These are phyloP conservation scores for Thunnus thynnus DNA, from an alignment of 2,113 vertebrate species.

Conservation along the genomic window DNA sequence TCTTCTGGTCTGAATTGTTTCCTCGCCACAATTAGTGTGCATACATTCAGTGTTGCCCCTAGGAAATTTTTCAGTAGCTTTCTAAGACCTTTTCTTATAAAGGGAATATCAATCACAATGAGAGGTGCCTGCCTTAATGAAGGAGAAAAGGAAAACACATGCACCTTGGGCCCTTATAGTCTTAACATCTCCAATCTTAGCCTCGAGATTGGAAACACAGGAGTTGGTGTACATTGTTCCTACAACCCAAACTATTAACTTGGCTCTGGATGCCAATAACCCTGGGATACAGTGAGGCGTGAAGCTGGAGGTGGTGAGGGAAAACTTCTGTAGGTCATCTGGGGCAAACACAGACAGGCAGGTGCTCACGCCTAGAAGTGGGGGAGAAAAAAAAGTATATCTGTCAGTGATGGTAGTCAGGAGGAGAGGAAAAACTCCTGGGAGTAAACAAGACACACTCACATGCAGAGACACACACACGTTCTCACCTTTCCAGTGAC, in stretches of 20 bases:
- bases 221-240: slow-evolving; percentile 9
- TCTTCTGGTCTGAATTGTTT: slow-evolving; percentile 11
- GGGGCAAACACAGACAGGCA: slow-evolving; percentile 38
- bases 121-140: background rate
- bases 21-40: background rate
- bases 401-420: slow-evolving; percentile 23
- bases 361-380: slow-evolving; percentile 8
- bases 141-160: background rate
- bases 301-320: slow-evolving; percentile 30
- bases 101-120: background rate
- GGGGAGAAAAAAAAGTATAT: background rate
- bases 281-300: slow-evolving; percentile 35
- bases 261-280: slow-evolving; percentile 26
- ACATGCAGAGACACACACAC: background rate
- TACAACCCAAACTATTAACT: slow-evolving; percentile 21
- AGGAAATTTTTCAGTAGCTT: background rate
- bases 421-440: slow-evolving; percentile 25
- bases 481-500: slow-evolving; percentile 3
- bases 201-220: background rate
- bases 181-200: slow-evolving; percentile 11
- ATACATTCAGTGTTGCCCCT: background rate
- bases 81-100: background rate
- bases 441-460: slow-evolving; percentile 32
- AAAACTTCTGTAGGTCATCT: slow-evolving; percentile 38
- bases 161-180: background rate